Base-by-base conservation (phyloP, 1,140 invertebrate species). In the Leptinotarsa defecta region DNA sequence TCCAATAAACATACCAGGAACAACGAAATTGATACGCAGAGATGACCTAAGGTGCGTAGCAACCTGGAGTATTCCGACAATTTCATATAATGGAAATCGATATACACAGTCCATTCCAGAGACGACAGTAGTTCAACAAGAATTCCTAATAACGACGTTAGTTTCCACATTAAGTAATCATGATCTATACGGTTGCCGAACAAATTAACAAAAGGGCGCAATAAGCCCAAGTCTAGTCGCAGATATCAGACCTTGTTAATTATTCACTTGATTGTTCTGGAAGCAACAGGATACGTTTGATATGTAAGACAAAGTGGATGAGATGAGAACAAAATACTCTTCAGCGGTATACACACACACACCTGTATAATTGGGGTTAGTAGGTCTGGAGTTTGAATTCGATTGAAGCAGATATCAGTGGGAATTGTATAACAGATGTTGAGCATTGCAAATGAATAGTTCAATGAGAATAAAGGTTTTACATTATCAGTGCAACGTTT, bases 101-200 rank as follows among this genome's bases (percentile, higher is more conserved):
- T 57, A 57, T 57, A 57, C 17, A 57, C 15, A 57, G 8, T 43
- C 34, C 52, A 57, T 57, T 57, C 52, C 52, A 57, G 52, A 19
- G 52, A 57, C 52, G 17, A 57, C 52, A 57, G 52, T 19, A 17
- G 52, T 17, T 17, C n/a, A 57, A 57, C 52, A 57, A 57, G 52
- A 57, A 57, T 57, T 57, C 52, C 52, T 57, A 57, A 57, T 57
- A 57, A 57, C 13, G 52, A 57, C 52, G n/a, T 57, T 57, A 57
- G 52, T 57, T 57, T 57, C 52, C 17, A 19, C 52, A 57, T 43
- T 43, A 43, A 43, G 0, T 43, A 43, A 43, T 15, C 52, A 57
- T 57, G 52, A 57, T 57, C 17, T 57, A 57, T 43, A 8, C 52
- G n/a, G 52, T 19, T 57, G 15, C 52, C n/a, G 52, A 57, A 19